These are phyloP conservation scores for Cardiocondyla obscurior DNA, from an alignment of 1,140 invertebrate genomes.

Conservation along the genomic window DNA sequence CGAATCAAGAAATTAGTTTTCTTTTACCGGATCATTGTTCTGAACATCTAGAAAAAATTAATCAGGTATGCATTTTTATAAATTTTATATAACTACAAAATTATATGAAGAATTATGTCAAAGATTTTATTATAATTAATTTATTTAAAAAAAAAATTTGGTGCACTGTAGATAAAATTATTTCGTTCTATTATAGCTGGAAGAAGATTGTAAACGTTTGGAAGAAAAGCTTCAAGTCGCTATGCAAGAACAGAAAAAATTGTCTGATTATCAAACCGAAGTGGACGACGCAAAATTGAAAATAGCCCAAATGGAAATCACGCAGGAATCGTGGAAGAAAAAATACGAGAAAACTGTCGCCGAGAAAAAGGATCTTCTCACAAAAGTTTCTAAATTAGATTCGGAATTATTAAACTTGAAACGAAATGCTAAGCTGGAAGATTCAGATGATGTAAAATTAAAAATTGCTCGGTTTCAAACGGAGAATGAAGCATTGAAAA, in stretches of 20 bases:
- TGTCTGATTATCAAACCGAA: constrained; percentile 74
- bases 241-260: constrained; percentile 75
- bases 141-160: not conserved
- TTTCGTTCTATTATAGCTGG: constrained; percentile 67
- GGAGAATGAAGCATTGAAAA: constrained; percentile 72
- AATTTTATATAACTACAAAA: not conserved
- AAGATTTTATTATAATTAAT: constrained; percentile 22
- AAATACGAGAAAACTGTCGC: constrained; percentile 74
- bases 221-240: constrained; percentile 77
- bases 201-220: constrained; percentile 77
- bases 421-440: constrained; percentile 57
- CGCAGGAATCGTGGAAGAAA: constrained; percentile 75
- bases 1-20: constrained; percentile 78
- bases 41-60: constrained; percentile 80
- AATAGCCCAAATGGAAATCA: constrained; percentile 79
- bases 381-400: constrained; percentile 69
- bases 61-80: constrained; percentile 66
- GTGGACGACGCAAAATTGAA: constrained; percentile 76
- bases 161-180: not conserved
- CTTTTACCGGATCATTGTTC: constrained; percentile 78
- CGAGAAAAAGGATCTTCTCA: constrained; percentile 69
- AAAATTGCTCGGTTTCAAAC: constrained; percentile 62
- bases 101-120: not conserved
- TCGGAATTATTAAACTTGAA: constrained; percentile 66
- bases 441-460: constrained; percentile 65